These are phyloP conservation scores for Glyphotaelius pellucidus DNA, from an alignment of 2,888 invertebrate genomes.

Conservation along the genomic window DNA sequence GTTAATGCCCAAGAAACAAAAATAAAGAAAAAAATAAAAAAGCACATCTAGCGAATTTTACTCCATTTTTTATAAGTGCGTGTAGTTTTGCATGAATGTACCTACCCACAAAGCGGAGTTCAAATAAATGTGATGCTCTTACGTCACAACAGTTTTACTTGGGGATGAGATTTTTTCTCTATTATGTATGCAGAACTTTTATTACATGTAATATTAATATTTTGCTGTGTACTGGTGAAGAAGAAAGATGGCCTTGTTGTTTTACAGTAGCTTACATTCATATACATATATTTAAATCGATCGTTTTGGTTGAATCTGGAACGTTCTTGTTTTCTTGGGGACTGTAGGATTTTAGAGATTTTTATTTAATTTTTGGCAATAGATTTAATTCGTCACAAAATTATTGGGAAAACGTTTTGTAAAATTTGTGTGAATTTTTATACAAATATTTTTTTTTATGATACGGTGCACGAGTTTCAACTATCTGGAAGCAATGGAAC, in stretches of 20 bases:
- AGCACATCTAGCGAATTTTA: background rate
- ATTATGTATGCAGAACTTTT: background rate
- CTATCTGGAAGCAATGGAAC: no score
- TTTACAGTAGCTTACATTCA: background rate
- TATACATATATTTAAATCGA: background rate
- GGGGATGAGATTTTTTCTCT: background rate
- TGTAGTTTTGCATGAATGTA: background rate
- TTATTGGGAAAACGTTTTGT: no score
- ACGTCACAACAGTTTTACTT: background rate
- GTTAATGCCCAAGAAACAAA: no score
- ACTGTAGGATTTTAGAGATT: background rate
- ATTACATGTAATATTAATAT: background rate
- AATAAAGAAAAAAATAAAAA: background rate
- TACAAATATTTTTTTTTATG: no score
- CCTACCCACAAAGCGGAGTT: background rate
- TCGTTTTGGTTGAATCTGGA: background rate
- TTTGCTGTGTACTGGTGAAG: background rate
- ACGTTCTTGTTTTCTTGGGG: background rate
- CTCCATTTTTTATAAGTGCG: background rate
- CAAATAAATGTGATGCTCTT: background rate
- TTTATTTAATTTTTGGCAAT: no score
- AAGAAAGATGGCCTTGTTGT: background rate
- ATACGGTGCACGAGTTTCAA: no score
- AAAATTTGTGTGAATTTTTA: no score
- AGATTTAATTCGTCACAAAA: background rate